Evolutionary conservation across 2,888 invertebrate species (phyloP).

Genomic region (Oscheius sp.): DNA sequence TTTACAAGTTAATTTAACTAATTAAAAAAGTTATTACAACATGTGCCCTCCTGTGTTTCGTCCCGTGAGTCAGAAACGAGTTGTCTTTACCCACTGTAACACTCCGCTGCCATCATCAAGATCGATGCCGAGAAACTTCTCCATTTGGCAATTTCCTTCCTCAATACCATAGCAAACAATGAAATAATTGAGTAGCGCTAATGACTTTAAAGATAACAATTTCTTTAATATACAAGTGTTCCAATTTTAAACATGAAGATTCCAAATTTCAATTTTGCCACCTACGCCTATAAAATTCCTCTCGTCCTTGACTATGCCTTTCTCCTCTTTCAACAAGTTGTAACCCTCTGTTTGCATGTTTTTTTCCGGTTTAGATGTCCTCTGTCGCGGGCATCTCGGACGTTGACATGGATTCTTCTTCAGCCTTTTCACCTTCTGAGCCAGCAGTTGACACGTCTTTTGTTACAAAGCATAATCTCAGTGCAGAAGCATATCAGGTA

Average conservation of each 20-base stretch:
- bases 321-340: not conserved
- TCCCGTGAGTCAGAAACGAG: constrained; percentile 28
- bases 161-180: no score
- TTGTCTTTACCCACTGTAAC: constrained; percentile 17
- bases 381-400: constrained; percentile 30
- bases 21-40: constrained; percentile 20
- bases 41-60: not conserved
- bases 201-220: no score
- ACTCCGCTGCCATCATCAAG: constrained; percentile 17
- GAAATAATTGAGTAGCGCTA: no score
- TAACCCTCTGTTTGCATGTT: not conserved
- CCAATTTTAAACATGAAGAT: no score
- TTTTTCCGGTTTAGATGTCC: constrained; percentile 6
- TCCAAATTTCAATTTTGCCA: no score
- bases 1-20: no score
- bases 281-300: no score
- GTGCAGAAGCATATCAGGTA: constrained; percentile 67
- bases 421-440: constrained; percentile 59
- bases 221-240: no score
- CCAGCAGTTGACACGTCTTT: constrained; percentile 58
- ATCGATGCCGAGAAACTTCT: constrained; percentile 5
- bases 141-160: not conserved
- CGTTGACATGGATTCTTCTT: constrained; percentile 56
- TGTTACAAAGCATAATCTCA: constrained; percentile 64
- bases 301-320: no score